Conservation (phyloP, 2,113 vertebrate species). For the Esox niger region DNA sequence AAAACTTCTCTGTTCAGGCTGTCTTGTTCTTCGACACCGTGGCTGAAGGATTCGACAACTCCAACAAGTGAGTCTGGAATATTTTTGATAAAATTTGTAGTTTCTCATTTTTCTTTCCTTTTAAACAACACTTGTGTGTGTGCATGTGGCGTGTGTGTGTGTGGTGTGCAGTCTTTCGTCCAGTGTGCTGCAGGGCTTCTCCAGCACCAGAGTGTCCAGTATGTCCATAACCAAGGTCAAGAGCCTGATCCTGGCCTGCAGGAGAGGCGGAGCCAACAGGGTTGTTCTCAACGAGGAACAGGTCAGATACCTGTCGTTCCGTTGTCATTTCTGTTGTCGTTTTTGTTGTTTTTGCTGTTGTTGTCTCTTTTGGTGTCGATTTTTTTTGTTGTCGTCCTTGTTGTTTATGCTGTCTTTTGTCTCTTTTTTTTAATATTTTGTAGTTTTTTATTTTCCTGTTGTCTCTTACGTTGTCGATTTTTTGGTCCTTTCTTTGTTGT, state of each 20-base stretch:
- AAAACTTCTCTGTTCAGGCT: conserved; percentile 39
- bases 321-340: no score
- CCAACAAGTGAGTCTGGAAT: conserved; percentile 48
- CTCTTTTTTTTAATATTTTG: no score
- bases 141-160: not conserved
- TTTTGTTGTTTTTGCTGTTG: no score
- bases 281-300: conserved; percentile 64
- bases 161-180: conserved; percentile 66
- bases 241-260: conserved; percentile 58
- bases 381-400: no score
- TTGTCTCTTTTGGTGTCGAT: no score
- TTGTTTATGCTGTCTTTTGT: no score
- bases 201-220: conserved; percentile 52
- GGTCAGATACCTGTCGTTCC: conserved; percentile 47
- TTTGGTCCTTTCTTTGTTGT: no score
- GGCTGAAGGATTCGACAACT: conserved; percentile 33
- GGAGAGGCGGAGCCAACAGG: conserved; percentile 32
- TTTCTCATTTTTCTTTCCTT: no score
- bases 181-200: conserved; percentile 71
- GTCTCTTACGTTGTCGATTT: no score
- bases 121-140: no score
- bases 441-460: no score
- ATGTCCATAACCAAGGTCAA: conserved; percentile 27
- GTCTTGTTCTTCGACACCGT: conserved; percentile 61
- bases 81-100: no score